Evolutionary conservation across 1,140 invertebrate genomes (phyloP).

Genomic region (Halesus radiatus): DNA sequence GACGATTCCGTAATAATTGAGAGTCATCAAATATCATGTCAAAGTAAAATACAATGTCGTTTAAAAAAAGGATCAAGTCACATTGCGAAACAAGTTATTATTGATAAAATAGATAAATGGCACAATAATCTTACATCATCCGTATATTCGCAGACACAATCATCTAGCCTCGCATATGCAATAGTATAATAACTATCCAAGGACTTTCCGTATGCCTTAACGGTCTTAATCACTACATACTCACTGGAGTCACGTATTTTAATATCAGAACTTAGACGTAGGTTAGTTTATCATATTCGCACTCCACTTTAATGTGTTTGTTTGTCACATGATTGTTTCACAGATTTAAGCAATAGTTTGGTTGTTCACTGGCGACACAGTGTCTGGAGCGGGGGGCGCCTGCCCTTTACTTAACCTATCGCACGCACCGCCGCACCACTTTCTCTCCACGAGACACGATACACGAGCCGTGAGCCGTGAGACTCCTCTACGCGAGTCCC

Average conservation of each 20-base stretch:
- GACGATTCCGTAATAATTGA: too few relatives aligned
- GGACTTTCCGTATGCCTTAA: too few relatives aligned
- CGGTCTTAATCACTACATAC: slow-evolving; percentile 12
- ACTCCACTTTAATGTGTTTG: slow-evolving; percentile 19
- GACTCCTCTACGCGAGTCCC: neutral
- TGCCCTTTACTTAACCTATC: slow-evolving; percentile 53
- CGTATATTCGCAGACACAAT: slow-evolving; percentile 14
- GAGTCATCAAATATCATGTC: neutral
- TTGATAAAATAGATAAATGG: slow-evolving; percentile 34
- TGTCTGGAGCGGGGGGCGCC: slow-evolving; percentile 50
- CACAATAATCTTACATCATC: slow-evolving; percentile 18
- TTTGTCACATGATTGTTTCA: slow-evolving; percentile 32
- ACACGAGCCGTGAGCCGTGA: neutral
- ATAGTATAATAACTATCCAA: too few relatives aligned
- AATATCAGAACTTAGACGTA: slow-evolving; percentile 4
- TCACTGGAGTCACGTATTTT: slow-evolving; percentile 21
- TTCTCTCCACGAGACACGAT: slow-evolving; percentile 40
- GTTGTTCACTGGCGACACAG: slow-evolving; percentile 29
- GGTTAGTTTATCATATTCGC: slow-evolving; percentile 5
- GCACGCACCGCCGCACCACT: slow-evolving; percentile 51
- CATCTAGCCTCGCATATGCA: neutral
- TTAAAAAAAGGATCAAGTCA: slow-evolving; percentile 8
- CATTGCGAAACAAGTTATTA: slow-evolving; percentile 33
- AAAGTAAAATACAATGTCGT: slow-evolving; percentile 1
- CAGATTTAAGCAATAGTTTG: slow-evolving; percentile 12